These are phyloP conservation scores for Athalia rosae DNA, from an alignment of 2,888 invertebrate species.

Conservation along the genomic window DNA sequence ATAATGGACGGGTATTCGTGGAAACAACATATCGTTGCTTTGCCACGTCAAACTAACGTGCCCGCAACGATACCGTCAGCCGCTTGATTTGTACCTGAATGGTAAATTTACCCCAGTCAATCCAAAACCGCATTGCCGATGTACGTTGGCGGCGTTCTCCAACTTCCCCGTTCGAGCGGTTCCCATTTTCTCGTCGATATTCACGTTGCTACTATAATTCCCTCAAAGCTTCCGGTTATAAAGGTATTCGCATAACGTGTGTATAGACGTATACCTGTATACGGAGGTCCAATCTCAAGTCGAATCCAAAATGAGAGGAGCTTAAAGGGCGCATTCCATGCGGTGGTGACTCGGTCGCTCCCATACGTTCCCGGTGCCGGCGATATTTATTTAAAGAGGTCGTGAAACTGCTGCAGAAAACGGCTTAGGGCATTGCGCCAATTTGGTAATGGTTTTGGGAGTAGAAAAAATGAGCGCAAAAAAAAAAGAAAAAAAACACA, in stretches of 20 bases:
- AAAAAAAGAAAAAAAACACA: too few relatives aligned
- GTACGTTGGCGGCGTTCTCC: slow-evolving; percentile 15
- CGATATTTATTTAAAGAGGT: neutral
- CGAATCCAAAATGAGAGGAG: too few relatives aligned
- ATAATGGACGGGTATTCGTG: neutral
- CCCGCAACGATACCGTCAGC: neutral
- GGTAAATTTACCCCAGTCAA: neutral
- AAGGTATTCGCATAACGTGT: too few relatives aligned
- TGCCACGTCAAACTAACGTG: neutral
- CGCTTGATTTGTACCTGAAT: slow-evolving; percentile 3
- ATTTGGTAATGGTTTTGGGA: slow-evolving; percentile 18
- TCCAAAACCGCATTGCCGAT: neutral
- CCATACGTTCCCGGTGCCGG: too few relatives aligned
- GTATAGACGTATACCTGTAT: too few relatives aligned
- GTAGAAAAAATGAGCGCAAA: too few relatives aligned
- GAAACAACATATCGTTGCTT: neutral
- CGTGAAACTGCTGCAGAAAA: neutral
- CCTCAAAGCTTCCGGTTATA: too few relatives aligned
- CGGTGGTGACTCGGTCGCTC: too few relatives aligned
- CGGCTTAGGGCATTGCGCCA: slow-evolving; percentile 3
- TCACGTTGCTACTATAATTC: too few relatives aligned
- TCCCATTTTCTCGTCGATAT: neutral
- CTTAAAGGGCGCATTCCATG: too few relatives aligned
- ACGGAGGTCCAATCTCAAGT: too few relatives aligned
- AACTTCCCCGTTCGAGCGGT: neutral